Conservation (phyloP, 1,140 invertebrate genomes). For the Melanaphis sacchari region DNA sequence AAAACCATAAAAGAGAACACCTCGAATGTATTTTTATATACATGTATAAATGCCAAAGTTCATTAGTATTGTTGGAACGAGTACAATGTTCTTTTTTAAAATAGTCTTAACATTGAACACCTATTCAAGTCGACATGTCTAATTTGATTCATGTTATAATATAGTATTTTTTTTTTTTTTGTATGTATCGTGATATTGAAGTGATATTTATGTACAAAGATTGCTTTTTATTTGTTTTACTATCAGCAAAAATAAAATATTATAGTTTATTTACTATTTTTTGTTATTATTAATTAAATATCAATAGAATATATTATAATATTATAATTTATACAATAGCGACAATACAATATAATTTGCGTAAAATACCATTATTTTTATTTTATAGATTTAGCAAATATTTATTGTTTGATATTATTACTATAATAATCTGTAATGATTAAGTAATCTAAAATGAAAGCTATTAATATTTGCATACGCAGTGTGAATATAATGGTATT, state of each 20-base stretch:
- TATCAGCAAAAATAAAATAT: neutral
- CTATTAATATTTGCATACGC: neutral
- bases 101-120: neutral
- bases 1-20: neutral
- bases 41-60: conserved; percentile 34
- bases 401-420: neutral
- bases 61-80: conserved; percentile 54
- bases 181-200: neutral
- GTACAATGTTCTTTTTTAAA: conserved; percentile 35
- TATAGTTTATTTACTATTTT: neutral
- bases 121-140: neutral
- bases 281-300: too few species aligned
- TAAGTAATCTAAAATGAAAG: neutral
- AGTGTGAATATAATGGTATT: neutral
- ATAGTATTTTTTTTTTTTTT: conserved; percentile 31
- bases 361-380: too few species aligned
- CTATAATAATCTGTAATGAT: neutral
- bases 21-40: conserved; percentile 16
- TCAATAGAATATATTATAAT: too few species aligned
- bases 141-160: neutral
- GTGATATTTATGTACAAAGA: neutral
- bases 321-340: too few species aligned
- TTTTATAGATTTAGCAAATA: neutral
- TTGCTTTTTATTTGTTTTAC: neutral
- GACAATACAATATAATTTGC: too few species aligned